Base-by-base conservation (phyloP, 2,888 invertebrate genomes). In the Clostera curtula region DNA sequence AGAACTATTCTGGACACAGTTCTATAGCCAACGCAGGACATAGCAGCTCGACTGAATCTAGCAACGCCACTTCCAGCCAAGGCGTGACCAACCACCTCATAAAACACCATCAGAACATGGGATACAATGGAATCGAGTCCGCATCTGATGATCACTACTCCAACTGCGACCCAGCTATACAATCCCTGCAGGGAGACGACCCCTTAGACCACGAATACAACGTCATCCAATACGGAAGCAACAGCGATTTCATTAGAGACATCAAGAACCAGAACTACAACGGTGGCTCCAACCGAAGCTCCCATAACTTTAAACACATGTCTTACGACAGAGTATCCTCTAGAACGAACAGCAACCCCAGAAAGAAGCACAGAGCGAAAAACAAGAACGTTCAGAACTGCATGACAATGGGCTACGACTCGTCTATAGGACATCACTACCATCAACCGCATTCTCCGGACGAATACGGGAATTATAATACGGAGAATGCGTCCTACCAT, bases 1-100 rank as follows among this genome's bases (percentile, higher is more conserved):
- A 88, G 53, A 88, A 88, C 43, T 87, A 88, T 35, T 88, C 88
- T 3, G 80, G 88, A 1, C 88, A 88, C 47, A 82, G 88, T 49
- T 88, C 87, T 5, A 85, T 85, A 40, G 85, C 84, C 2, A 85
- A 83, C 41, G 83, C 84, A 25, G 85, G 83, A 1, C 85, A 85
- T 29, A 85, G 85, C 40, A 84, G 84, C 36, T 85, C 84, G 0
- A 85, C 85, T 1, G 85, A 85, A 49, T 85, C 85, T 1, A 85
- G 85, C 39, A 84, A 85, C 37, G 85, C 85, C 0, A 71, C 83
- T 0, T 84, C 85, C 4, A 83, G 83, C 36, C 84, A 84, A 43
- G 84, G 84, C 10, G 84, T 79, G 14, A 76, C 82, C 10, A 85
- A 85, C 40, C 85, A 85, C 52, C 52, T 85, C 51, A 85, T 85